A percentile compares a stretch with the other conserved stretches of the same genome.
These are phyloP conservation scores for Ctenochaetus hawaiiensis DNA, from an alignment of 2,797 vertebrate species.

Conservation along the genomic window DNA sequence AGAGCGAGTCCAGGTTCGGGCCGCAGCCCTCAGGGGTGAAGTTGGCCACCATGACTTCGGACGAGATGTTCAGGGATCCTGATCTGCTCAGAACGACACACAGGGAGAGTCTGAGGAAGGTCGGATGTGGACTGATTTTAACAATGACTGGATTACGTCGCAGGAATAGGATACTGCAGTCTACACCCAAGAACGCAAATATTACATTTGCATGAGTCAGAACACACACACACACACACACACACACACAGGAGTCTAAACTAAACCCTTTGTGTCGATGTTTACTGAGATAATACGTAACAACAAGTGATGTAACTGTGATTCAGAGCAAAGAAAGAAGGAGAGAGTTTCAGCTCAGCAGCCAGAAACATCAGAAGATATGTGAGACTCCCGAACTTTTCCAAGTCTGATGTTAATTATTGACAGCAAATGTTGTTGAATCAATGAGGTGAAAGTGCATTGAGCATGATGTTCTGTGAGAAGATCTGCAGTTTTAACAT, in stretches of 20 bases:
- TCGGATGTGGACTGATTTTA: neutral
- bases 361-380: conserved; percentile 9
- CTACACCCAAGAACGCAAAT: conserved; percentile 59
- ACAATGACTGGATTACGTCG: conserved; percentile 28
- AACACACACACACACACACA: neutral
- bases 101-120: conserved; percentile 30
- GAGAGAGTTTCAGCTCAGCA: neutral
- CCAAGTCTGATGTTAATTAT: conserved; percentile 62
- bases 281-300: neutral
- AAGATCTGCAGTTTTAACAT: neutral
- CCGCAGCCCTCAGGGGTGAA: conserved; percentile 84
- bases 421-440: conserved; percentile 59
- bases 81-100: conserved; percentile 50
- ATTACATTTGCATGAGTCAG: conserved; percentile 53
- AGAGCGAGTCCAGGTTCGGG: conserved; percentile 86
- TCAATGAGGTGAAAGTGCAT: conserved; percentile 32
- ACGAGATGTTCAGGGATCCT: conserved; percentile 61
- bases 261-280: neutral
- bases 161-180: neutral
- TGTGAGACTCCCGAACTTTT: conserved; percentile 16
- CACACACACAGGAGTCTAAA: neutral
- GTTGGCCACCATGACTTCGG: conserved; percentile 64
- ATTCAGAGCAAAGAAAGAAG: neutral
- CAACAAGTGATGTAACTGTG: neutral
- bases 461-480: neutral